Evolutionary conservation across 2,797 vertebrate species (phyloP), one percentile per base, ranked within the genome.

Genomic region (Acanthiza pusilla): DNA sequence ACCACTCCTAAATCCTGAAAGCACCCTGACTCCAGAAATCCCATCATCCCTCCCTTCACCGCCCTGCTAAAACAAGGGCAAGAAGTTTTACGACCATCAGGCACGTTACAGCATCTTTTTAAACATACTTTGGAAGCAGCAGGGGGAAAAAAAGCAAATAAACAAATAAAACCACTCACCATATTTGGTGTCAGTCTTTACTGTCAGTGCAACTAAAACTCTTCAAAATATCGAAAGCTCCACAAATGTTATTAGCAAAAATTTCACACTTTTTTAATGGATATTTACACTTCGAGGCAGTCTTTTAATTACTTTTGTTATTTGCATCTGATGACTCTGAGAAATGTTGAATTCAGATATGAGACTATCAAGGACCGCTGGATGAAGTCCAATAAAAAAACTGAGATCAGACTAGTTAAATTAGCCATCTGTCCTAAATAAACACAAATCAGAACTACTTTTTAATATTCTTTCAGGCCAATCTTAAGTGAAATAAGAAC

Each of bases 251-350:
- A 80, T 75, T 78, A 81, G 66, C 9, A 48, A 85, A 62, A 74
- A 71, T 23, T 74, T 84, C 88, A 93, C 80, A 70, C 76, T 79
- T 96, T 72, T 71, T 88, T 11, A 86, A 89, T 55, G 80, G 79
- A 57, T 94, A 95, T 97, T 97, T 96, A 95, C 86, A 95, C 81
- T 61, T 47, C 1, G 58, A 89, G 82, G 58, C 57, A 67, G 78
- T 76, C 68, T 96, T 95, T 93, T 94, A 95, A 94, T 96, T 96
- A 95, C 92, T 90, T 97, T 72, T 66, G 43, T 75, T 76, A 43
- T 77, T 91, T 53, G 53, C 81, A 93, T 74, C 57, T 77, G 77
- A 92, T 42, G 66, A 86, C 73, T 82, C 74, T 7, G 66, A 88
- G 66, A 81, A 76, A 86, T 22, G 50, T 66, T 86, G 81, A 85